A percentile compares a stretch with the other conserved stretches of the same genome.
Evolutionary conservation across 2,797 vertebrate species (phyloP).

Genomic region (Sebastes flavidus): DNA sequence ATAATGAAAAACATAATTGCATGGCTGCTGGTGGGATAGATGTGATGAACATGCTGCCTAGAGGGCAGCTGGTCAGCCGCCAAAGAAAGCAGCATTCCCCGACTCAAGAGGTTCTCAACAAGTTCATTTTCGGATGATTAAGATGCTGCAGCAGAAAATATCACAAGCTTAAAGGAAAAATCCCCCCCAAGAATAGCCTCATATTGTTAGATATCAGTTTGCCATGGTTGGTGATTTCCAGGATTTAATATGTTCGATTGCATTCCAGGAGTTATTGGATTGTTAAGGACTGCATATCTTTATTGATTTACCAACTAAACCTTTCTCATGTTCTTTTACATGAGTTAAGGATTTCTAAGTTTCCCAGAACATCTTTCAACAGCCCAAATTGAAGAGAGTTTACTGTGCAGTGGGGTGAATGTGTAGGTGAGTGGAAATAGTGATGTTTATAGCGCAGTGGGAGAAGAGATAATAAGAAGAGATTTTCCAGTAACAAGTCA

Average conservation of each 20-base stretch:
- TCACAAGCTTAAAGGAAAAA: conserved; percentile 27
- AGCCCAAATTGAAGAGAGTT: background rate
- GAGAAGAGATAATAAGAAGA: background rate
- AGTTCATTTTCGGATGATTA: conserved; percentile 47
- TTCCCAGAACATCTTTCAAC: background rate
- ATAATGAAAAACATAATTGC: conserved; percentile 39
- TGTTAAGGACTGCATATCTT: background rate
- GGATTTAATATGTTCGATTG: background rate
- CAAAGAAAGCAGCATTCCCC: conserved; percentile 53
- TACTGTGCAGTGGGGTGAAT: background rate
- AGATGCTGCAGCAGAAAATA: conserved; percentile 42
- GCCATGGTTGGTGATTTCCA: conserved; percentile 2
- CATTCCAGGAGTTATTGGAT: conserved; percentile 20
- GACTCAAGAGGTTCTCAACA: conserved; percentile 23
- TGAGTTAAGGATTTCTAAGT: background rate
- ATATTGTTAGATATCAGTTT: conserved; percentile 15
- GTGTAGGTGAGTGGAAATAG: background rate
- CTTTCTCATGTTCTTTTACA: conserved; percentile 7
- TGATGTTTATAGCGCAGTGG: background rate
- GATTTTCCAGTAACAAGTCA: background rate
- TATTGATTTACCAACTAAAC: background rate
- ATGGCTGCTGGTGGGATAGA: conserved; percentile 7
- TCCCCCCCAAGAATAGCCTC: background rate
- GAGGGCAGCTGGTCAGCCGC: conserved; percentile 34
- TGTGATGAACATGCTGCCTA: conserved; percentile 33